Evolutionary conservation across 2,113 vertebrate genomes (phyloP), one percentile per base, ranked within the genome.

Genomic region (Euleptes europaea): DNA sequence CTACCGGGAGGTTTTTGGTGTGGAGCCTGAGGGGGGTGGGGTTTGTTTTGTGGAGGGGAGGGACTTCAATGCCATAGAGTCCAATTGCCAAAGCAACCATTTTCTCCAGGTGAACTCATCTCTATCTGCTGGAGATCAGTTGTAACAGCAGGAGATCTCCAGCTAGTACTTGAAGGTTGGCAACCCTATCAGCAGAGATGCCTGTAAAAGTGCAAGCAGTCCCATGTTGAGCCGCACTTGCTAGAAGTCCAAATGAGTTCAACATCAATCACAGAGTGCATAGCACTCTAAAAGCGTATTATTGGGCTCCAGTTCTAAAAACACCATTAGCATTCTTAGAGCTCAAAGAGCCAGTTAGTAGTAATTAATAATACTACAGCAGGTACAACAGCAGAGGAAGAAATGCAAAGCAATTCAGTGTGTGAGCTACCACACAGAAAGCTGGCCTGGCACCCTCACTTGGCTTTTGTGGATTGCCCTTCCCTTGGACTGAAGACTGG

Each of bases 401-500:
- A 82, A 84, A 14, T 28, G 10, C 23, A 54, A 77, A 44, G 31
- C 47, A 38, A 78, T 33, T 69, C 76, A 70, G 12, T 71, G n/a
- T 33, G 4, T 33, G 28, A 33, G 38, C 57, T 71, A 4, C 60
- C 23, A 33, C 4, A 19, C 42, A 83, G 21, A 65, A 65, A 74
- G 17, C 2, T 28, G 17, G 4, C 44, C 26, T 3, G 77, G 3
- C 1, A 74, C 76, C 26, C 31, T 38, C 38, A 33, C 2, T 1
- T 82, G 7, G 15, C 35, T 89, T 84, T 86, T 86, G 1, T 11
- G 31, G 49, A 76, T 49, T 2, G 4, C 63, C 1, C 78, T 92
- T 83, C 94, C 78, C 38, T 15, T 80, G 35, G 17, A 13, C 23
- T 12, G 84, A 12, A 4, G 38, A 90, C 1, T 51, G n/a, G 83